Conservation (phyloP, 1,140 invertebrate genomes). For the Drosophila guanche region DNA sequence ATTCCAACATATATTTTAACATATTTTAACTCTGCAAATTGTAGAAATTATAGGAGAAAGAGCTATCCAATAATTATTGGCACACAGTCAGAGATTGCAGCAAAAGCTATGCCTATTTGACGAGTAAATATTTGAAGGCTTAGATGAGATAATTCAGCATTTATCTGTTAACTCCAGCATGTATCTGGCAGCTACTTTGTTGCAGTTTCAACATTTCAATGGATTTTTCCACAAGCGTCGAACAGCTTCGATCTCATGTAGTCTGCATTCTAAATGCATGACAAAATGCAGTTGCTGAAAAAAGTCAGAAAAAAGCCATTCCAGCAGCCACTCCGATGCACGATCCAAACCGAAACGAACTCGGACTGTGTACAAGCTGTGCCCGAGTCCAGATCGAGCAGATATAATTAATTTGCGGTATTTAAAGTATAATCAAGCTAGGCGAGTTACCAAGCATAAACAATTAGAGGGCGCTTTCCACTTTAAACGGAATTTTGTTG, state of each 20-base stretch:
- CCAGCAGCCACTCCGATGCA: too few species aligned
- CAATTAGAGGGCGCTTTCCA: constrained; percentile 64
- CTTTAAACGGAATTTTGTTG: constrained; percentile 79
- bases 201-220: constrained; percentile 2
- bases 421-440: constrained; percentile 30
- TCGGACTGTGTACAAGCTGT: constrained; percentile 8
- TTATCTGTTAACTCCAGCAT: too few species aligned
- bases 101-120: too few species aligned
- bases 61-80: too few species aligned
- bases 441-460: constrained; percentile 58
- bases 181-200: too few species aligned
- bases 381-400: constrained; percentile 22
- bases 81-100: too few species aligned
- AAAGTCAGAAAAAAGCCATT: too few species aligned
- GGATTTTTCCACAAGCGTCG: constrained; percentile 1
- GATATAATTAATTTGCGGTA: constrained; percentile 44
- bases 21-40: too few species aligned
- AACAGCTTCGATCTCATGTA: constrained; percentile 22
- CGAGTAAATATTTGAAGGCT: too few species aligned
- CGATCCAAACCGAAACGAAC: neutral
- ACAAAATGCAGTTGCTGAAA: constrained; percentile 71
- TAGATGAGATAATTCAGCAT: too few species aligned
- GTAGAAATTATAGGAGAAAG: too few species aligned
- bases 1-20: too few species aligned
- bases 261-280: constrained; percentile 53